These are phyloP conservation scores for Coilia nasus DNA, from an alignment of 2,797 vertebrate genomes.

Conservation along the genomic window DNA sequence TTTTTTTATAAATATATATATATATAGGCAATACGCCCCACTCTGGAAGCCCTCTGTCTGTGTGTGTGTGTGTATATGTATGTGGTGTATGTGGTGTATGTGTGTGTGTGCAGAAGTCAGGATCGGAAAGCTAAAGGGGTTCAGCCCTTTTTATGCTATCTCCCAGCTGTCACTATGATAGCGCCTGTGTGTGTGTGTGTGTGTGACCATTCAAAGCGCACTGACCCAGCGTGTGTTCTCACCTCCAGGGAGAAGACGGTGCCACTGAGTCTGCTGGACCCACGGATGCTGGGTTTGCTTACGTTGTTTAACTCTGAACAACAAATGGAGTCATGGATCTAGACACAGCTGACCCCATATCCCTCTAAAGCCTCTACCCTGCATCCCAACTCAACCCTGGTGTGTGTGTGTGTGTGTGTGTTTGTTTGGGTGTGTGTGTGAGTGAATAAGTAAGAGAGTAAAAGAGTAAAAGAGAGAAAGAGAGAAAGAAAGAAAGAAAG, in stretches of 20 bases:
- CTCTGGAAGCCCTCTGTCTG: no score
- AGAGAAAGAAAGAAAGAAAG: not conserved
- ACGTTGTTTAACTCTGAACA: not conserved
- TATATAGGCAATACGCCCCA: no score
- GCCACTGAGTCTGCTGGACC: slow-evolving; percentile 35
- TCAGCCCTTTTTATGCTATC: no score
- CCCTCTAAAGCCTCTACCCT: not conserved
- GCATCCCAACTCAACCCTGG: not conserved
- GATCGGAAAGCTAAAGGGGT: no score
- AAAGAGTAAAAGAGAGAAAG: not conserved
- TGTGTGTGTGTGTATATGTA: no score
- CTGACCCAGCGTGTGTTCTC: not conserved
- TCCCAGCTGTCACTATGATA: not conserved
- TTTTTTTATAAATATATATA: no score
- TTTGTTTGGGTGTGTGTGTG: not conserved
- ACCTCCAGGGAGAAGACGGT: slow-evolving; percentile 39
- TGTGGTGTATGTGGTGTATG: no score
- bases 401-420: not conserved
- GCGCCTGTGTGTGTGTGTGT: not conserved
- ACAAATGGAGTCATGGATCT: not conserved
- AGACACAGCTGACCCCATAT: not conserved
- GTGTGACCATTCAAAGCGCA: not conserved
- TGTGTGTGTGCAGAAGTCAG: not conserved
- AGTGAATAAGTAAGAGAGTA: not conserved
- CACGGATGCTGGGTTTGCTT: no score